Conservation (phyloP, 2,888 invertebrate species). For the Halictus ligatus region DNA sequence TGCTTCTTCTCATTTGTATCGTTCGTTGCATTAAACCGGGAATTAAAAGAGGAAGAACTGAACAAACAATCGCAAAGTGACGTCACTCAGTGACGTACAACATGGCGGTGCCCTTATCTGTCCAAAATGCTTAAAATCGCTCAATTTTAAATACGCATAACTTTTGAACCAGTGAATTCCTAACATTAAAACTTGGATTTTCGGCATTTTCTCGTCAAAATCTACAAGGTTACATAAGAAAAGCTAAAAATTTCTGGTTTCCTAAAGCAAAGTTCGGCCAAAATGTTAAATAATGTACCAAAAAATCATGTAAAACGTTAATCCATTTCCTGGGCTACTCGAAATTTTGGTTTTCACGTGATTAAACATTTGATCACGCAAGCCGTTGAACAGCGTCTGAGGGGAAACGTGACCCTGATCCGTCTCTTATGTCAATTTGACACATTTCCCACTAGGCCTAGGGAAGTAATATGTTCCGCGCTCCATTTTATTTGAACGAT, state of each 20-base stretch:
- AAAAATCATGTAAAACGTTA: neutral
- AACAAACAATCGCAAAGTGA: neutral
- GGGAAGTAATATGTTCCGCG: neutral
- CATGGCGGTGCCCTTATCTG: too few relatives aligned
- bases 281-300: too few relatives aligned
- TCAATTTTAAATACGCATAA: too few relatives aligned
- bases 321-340: neutral
- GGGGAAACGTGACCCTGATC: neutral
- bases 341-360: neutral
- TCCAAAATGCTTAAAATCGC: too few relatives aligned
- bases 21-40: neutral
- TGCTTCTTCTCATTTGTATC: neutral
- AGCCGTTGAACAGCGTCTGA: too few relatives aligned
- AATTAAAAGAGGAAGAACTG: neutral
- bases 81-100: too few relatives aligned
- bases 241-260: neutral
- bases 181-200: too few relatives aligned
- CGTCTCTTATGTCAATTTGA: neutral
- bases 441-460: neutral
- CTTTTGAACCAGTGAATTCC: too few relatives aligned
- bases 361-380: neutral
- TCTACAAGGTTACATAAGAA: too few relatives aligned
- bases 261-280: too few relatives aligned
- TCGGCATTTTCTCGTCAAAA: too few relatives aligned
- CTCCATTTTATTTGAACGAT: neutral